Evolutionary conservation across 2,113 vertebrate species (phyloP).

Genomic region (Leptosomus discolor): DNA sequence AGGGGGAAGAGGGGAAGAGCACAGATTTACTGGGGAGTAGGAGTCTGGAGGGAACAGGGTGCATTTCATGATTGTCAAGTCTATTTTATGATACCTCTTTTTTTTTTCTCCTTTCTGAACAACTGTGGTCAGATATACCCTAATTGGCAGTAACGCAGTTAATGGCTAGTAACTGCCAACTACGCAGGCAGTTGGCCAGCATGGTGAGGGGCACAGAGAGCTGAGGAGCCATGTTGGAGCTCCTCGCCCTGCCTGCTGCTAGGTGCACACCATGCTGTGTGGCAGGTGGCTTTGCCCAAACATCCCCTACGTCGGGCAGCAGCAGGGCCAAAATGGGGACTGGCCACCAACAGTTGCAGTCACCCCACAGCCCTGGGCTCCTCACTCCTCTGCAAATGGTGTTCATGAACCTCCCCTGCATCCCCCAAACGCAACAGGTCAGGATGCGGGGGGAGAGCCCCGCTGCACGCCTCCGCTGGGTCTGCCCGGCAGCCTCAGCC

Average conservation of each 20-base stretch:
- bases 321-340: neutral
- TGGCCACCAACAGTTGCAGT: neutral
- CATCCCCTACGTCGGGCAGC: fast-evolving
- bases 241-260: neutral
- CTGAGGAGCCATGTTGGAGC: fast-evolving
- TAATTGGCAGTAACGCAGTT: neutral
- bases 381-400: no score
- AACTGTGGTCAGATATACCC: neutral
- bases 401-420: fast-evolving
- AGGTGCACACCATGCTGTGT: neutral
- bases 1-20: neutral
- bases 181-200: neutral
- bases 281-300: neutral
- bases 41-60: neutral
- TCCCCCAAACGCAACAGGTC: fast-evolving
- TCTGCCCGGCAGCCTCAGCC: neutral
- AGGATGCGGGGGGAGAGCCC: fast-evolving
- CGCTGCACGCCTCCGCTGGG: fast-evolving
- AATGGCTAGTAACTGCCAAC: neutral
- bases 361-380: no score
- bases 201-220: neutral
- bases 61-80: neutral
- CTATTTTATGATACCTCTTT: neutral
- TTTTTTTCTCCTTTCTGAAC: neutral
- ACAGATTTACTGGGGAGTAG: neutral